Evolutionary conservation across 2,797 vertebrate genomes (phyloP).

Genomic region (Gila robusta): DNA sequence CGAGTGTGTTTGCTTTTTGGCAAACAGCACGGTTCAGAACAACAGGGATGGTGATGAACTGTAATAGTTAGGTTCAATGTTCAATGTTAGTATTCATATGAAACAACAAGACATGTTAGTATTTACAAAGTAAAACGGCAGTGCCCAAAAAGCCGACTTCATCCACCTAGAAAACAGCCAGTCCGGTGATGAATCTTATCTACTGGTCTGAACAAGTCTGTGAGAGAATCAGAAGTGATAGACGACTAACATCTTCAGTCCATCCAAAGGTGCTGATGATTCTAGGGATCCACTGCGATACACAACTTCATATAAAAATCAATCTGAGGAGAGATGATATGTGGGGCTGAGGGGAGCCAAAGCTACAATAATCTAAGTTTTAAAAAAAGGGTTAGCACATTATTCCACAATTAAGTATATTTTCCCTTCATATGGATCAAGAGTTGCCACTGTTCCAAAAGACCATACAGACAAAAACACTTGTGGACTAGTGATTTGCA

Average conservation of each 20-base stretch:
- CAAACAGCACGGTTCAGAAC: neutral
- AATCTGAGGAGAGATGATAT: no score
- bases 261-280: no score
- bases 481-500: slow-evolving; percentile 20
- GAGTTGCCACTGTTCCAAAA: neutral
- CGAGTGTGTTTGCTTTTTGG: neutral
- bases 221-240: no score
- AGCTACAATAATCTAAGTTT: no score
- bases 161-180: neutral
- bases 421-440: neutral
- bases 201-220: neutral
- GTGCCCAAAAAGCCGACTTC: neutral
- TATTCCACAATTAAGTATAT: neutral
- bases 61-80: neutral
- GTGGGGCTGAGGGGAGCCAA: no score
- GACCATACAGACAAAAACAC: neutral
- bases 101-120: neutral
- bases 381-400: no score
- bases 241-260: no score
- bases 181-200: neutral
- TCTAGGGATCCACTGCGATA: no score
- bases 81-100: neutral
- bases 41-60: neutral
- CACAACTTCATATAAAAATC: no score
- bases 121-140: neutral